phyloP scores from a whole-genome alignment of 2,797 vertebrate genomes.

The Esox lucius region DNA sequence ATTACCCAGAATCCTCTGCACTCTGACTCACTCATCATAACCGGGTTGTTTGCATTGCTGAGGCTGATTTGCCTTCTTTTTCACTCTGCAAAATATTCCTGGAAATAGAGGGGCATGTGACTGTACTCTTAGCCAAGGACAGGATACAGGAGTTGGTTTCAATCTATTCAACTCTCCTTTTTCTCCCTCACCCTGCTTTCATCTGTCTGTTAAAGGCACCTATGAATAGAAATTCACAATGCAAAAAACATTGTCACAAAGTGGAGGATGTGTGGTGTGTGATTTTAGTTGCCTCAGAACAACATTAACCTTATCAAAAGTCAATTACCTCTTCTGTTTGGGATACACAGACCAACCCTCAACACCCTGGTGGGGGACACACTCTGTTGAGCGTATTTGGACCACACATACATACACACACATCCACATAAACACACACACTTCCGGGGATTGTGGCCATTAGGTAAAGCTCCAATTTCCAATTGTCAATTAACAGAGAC shows the following conservation, averaged over 20 bases:
- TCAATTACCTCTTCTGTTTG: constrained; percentile 43
- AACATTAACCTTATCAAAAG: constrained; percentile 31
- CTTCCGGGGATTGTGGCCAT: constrained; percentile 58
- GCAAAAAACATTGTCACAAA: too few species aligned
- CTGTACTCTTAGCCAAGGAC: constrained; percentile 25
- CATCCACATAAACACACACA: constrained; percentile 41
- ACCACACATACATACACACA: constrained; percentile 38
- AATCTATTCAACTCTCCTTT: neutral
- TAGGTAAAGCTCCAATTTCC: constrained; percentile 59
- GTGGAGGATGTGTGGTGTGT: neutral
- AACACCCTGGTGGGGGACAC: constrained; percentile 69
- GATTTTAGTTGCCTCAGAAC: constrained; percentile 4
- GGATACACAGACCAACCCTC: constrained; percentile 42
- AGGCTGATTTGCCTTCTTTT: constrained; percentile 36
- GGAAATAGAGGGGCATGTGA: constrained; percentile 52
- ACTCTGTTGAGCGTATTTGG: constrained; percentile 72
- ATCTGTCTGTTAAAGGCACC: neutral
- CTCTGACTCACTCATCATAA: constrained; percentile 60
- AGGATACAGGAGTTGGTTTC: neutral
- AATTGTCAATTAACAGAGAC: constrained; percentile 66
- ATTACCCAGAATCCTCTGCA: constrained; percentile 58
- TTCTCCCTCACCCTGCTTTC: neutral
- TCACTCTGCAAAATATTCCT: constrained; percentile 46
- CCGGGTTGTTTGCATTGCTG: constrained; percentile 44
- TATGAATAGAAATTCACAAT: neutral